phyloP scores from a whole-genome alignment of 2,888 invertebrate genomes.

The Lasioglossum pauxillum region DNA sequence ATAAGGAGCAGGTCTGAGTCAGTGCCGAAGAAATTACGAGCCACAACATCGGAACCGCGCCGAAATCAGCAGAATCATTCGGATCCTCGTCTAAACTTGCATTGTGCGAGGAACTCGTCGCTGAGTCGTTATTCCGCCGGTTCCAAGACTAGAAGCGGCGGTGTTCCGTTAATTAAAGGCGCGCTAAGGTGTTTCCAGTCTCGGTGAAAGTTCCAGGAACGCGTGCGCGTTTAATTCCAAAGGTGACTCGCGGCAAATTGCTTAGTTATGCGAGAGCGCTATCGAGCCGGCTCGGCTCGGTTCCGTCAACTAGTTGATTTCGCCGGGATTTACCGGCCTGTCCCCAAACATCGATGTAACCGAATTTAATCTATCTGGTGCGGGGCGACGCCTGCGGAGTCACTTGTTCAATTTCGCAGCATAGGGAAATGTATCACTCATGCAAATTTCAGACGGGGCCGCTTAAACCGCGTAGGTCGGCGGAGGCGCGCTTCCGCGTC shows the following conservation, averaged over 20 bases:
- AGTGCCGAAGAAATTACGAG: background rate
- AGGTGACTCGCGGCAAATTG: background rate
- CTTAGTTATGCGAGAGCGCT: background rate
- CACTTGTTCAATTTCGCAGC: constrained; percentile 53
- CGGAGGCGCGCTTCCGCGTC: background rate
- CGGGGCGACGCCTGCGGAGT: constrained; percentile 33
- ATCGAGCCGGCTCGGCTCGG: background rate
- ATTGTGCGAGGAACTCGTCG: background rate
- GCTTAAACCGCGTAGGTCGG: constrained; percentile 15
- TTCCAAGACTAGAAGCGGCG: background rate
- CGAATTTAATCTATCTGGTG: constrained; percentile 44
- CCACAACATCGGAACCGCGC: background rate
- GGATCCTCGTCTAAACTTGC: background rate
- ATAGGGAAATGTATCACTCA: constrained; percentile 37
- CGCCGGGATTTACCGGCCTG: constrained; percentile 32
- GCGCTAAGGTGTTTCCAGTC: background rate
- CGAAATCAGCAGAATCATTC: background rate
- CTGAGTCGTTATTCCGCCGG: background rate
- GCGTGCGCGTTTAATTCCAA: background rate
- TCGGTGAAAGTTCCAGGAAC: background rate
- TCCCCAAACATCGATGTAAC: constrained; percentile 20
- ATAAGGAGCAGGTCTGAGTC: background rate
- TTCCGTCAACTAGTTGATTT: background rate
- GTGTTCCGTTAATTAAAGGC: background rate
- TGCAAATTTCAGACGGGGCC: constrained; percentile 50